Evolutionary conservation across 2,888 invertebrate species (phyloP).

Genomic region (Ochropleura leucogaster): DNA sequence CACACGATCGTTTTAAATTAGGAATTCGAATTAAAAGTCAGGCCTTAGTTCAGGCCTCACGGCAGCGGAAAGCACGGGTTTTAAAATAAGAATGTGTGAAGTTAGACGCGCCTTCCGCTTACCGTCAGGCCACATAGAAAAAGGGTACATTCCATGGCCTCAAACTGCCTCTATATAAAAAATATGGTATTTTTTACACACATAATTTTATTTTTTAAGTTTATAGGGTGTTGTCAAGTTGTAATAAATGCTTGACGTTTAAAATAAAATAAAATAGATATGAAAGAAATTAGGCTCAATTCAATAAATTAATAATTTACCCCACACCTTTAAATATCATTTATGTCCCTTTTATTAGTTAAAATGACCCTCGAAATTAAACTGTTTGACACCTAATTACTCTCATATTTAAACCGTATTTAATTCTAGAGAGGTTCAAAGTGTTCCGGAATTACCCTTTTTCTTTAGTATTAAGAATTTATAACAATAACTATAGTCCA

Average conservation of each 20-base stretch:
- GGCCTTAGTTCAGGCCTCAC: constrained; percentile 65
- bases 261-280: constrained; percentile 34
- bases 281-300: constrained; percentile 52
- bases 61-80: constrained; percentile 48
- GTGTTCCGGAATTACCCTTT: constrained; percentile 39
- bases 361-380: constrained; percentile 27
- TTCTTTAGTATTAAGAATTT: constrained; percentile 42
- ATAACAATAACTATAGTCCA: constrained; percentile 62
- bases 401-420: constrained; percentile 39
- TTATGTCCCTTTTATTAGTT: constrained; percentile 9
- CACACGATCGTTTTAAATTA: constrained; percentile 68
- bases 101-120: constrained; percentile 44
- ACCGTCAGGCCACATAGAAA: constrained; percentile 40
- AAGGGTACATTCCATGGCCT: constrained; percentile 43
- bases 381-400: constrained; percentile 25
- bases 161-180: constrained; percentile 33
- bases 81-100: constrained; percentile 56
- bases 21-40: constrained; percentile 73
- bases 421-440: constrained; percentile 44
- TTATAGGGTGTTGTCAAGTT: constrained; percentile 39
- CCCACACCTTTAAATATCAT: constrained; percentile 39
- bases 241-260: constrained; percentile 41
- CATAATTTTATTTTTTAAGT: constrained; percentile 20
- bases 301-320: constrained; percentile 52
- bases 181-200: constrained; percentile 19